Evolutionary conservation across 2,888 invertebrate genomes (phyloP).

Genomic region (Oxycera nigricornis): DNA sequence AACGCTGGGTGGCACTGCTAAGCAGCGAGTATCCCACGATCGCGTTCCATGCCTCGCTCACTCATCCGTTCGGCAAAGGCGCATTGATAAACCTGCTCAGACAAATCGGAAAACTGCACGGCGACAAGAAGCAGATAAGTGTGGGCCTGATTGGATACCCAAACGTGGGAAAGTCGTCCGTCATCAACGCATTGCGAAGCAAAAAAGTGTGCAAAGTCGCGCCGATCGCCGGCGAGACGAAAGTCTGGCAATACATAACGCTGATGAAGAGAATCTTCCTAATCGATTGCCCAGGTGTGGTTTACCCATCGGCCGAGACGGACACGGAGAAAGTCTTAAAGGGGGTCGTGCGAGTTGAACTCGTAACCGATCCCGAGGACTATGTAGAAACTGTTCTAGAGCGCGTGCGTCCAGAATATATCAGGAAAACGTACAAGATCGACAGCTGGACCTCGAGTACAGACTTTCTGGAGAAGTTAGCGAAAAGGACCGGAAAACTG

Average conservation of each 20-base stretch:
- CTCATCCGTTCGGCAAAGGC: constrained; percentile 97
- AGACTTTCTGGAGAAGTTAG: constrained; percentile 92
- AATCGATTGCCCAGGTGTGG: constrained; percentile 98
- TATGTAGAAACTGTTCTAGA: constrained; percentile 87
- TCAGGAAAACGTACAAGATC: constrained; percentile 89
- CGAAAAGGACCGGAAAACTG: constrained; percentile 85
- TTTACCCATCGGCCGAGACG: constrained; percentile 95
- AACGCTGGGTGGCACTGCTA: constrained; percentile 94
- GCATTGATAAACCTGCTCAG: constrained; percentile 93
- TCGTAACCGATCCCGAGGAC: constrained; percentile 93
- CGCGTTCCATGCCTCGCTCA: constrained; percentile 98
- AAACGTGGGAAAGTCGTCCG: constrained; percentile 97
- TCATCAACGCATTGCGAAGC: constrained; percentile 93
- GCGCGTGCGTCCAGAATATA: constrained; percentile 87
- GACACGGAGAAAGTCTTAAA: constrained; percentile 95
- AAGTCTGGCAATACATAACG: constrained; percentile 99
- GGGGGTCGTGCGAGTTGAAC: constrained; percentile 96
- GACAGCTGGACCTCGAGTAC: constrained; percentile 78
- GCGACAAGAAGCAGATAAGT: constrained; percentile 97
- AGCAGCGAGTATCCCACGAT: constrained; percentile 96
- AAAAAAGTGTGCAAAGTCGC: constrained; percentile 99
- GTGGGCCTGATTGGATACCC: constrained; percentile 99
- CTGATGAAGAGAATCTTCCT: constrained; percentile 96
- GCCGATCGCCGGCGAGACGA: constrained; percentile 96
- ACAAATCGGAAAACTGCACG: constrained; percentile 93